Evolutionary conservation across 2,113 vertebrate genomes (phyloP), one percentile per base, ranked within the genome.

Genomic region (Amblyopsis rosae): DNA sequence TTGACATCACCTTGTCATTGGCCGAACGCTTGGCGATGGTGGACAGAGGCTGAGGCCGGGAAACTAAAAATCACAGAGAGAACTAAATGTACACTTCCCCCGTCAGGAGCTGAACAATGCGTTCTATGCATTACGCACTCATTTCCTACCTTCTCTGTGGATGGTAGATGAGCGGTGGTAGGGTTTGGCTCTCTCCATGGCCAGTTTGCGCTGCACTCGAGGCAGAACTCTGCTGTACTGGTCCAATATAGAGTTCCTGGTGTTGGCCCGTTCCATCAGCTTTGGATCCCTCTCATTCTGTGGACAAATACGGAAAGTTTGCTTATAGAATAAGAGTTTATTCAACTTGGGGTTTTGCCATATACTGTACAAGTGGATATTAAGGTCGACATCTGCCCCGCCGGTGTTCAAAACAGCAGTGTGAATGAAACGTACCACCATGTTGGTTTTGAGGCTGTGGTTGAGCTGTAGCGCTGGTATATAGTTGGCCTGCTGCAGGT

Each of bases 401-500:
- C 26, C 26, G 26, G 26, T 2, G 7, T 41, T 41, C 7, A 41
- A 41, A 41, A 41, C 35, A 6, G 1, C 35, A 41, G 56, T 53
- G 58, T 32, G 49, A 32, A 51, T 56, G 15, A 12, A 12, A 71
- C 87, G 46, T 93, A 98, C 96, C 85, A 51, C 84, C 47, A 94
- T 81, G 83, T 93, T 95, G 61, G 88, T 79, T 74, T 95, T 96
- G 65, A 98, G 86, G 50, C 89, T 92, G 9, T 95, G 95, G 92
- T 97, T 97, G 74, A 96, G 79, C 82, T 94, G 95, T 50, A 98
- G 89, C 0, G 96, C 96, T 80, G 95, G 92, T 35, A 96, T 92
- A 61, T 96, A 98, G 87, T 95, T 96, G 72, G 96, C 93, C 81
- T 92, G 94, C 71, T 97, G 96, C 67, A 98, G 92, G 79, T 95